Percentiles rank a stretch among this genome's conserved stretches.
Conservation (phyloP, 2,888 invertebrate species). For the Creontiades dilutus region DNA sequence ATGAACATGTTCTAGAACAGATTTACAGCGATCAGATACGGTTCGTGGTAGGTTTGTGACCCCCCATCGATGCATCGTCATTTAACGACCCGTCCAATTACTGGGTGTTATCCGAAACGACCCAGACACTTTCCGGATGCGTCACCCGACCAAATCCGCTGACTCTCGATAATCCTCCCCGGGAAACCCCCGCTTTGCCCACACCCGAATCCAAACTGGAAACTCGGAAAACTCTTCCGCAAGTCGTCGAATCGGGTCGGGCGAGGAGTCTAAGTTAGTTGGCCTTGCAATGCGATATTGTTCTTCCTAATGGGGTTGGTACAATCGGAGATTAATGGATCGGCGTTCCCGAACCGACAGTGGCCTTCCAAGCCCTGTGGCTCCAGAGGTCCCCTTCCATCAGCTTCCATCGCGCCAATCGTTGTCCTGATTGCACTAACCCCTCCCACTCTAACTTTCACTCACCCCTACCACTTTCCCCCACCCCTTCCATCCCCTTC, state of each 20-base stretch:
- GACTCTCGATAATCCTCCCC: neutral
- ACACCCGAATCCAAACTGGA: neutral
- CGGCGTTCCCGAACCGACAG: conserved; percentile 48
- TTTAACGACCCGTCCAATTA: neutral
- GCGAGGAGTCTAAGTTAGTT: conserved; percentile 25
- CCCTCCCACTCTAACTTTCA: neutral
- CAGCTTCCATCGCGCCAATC: conserved; percentile 23
- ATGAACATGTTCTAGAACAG: too few species aligned
- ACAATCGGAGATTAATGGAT: conserved; percentile 65
- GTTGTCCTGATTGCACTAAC: conserved; percentile 6
- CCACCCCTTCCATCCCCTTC: too few species aligned
- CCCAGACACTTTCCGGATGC: neutral
- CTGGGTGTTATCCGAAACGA: neutral
- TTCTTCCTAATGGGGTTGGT: conserved; percentile 65
- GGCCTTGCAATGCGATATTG: conserved; percentile 62
- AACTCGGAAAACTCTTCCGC: conserved; percentile 4
- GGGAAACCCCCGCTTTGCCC: neutral
- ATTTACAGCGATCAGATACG: neutral
- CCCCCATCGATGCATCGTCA: neutral
- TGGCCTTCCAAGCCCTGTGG: neutral
- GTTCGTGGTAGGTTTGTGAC: neutral
- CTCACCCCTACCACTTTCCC: neutral
- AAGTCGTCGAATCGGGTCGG: neutral
- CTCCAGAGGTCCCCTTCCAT: conserved; percentile 1
- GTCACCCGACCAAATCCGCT: neutral